Percentiles rank a stretch among this genome's conserved stretches.
Evolutionary conservation across 2,797 vertebrate genomes (phyloP).

Genomic region (Sebastes aleutianus): DNA sequence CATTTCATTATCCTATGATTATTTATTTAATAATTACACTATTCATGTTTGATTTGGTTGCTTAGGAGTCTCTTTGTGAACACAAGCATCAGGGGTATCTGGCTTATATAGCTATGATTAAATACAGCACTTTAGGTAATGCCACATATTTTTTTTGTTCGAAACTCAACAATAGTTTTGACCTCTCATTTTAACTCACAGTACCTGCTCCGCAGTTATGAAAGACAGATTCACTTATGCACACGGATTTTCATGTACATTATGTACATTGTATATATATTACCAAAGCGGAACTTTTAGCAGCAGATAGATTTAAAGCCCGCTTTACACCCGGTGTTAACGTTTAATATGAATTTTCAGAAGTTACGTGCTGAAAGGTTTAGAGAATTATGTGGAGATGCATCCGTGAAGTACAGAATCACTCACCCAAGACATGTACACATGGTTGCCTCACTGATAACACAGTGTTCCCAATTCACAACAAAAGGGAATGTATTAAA

Average conservation of each 20-base stretch:
- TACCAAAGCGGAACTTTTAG: constrained; percentile 4
- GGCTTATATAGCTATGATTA: constrained; percentile 6
- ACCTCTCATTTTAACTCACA: neutral
- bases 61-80: neutral
- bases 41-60: constrained; percentile 19
- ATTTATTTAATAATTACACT: constrained; percentile 31
- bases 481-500: constrained; percentile 28
- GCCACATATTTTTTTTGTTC: neutral
- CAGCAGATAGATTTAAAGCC: neutral
- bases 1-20: constrained; percentile 34
- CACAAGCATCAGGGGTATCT: neutral
- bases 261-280: constrained; percentile 31
- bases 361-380: constrained; percentile 33
- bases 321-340: constrained; percentile 19
- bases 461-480: constrained; percentile 16
- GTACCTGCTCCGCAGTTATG: neutral
- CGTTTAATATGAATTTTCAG: constrained; percentile 19
- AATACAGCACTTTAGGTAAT: constrained; percentile 4
- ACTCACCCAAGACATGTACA: constrained; percentile 45
- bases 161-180: neutral
- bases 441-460: constrained; percentile 36
- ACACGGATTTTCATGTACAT: neutral
- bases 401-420: constrained; percentile 42
- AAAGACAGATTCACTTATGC: neutral
- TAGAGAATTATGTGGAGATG: constrained; percentile 36